phyloP scores from a whole-genome alignment of 1,140 invertebrate species.

The Onthophagus taurus region DNA sequence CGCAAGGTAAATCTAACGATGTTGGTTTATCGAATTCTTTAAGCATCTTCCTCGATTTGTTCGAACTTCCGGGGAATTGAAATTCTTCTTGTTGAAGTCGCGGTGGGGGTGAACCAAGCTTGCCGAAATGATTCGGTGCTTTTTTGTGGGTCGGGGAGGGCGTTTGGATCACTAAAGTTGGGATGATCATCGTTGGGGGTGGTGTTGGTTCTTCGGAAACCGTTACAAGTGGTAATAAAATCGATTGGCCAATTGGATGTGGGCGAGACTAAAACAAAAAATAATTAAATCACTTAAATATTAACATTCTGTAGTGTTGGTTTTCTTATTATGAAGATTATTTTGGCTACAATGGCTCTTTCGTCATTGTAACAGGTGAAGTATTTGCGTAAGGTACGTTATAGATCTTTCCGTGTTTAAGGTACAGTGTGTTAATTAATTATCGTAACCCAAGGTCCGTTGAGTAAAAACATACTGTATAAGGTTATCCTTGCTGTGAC shows the following conservation, averaged over 20 bases:
- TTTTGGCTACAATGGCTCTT: not conserved
- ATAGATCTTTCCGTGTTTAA: too few species aligned
- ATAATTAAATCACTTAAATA: too few species aligned
- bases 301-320: too few species aligned
- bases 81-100: constrained; percentile 34
- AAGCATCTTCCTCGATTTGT: constrained; percentile 32
- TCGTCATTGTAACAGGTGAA: not conserved
- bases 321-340: too few species aligned
- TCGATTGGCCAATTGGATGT: constrained; percentile 37
- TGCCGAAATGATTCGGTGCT: constrained; percentile 31
- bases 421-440: too few species aligned
- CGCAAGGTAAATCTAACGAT: constrained; percentile 53
- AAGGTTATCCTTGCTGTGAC: too few species aligned
- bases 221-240: constrained; percentile 15
- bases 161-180: constrained; percentile 50
- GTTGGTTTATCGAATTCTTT: constrained; percentile 49
- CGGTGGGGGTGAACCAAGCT: constrained; percentile 52
- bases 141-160: constrained; percentile 45
- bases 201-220: not conserved
- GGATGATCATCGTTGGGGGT: constrained; percentile 41
- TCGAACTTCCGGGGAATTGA: constrained; percentile 34
- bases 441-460: too few species aligned
- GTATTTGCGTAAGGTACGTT: too few species aligned
- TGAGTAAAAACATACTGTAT: too few species aligned
- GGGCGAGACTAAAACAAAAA: constrained; percentile 41